Base-by-base conservation (phyloP, 1,140 invertebrate genomes). In the Diploscapter pachys region DNA sequence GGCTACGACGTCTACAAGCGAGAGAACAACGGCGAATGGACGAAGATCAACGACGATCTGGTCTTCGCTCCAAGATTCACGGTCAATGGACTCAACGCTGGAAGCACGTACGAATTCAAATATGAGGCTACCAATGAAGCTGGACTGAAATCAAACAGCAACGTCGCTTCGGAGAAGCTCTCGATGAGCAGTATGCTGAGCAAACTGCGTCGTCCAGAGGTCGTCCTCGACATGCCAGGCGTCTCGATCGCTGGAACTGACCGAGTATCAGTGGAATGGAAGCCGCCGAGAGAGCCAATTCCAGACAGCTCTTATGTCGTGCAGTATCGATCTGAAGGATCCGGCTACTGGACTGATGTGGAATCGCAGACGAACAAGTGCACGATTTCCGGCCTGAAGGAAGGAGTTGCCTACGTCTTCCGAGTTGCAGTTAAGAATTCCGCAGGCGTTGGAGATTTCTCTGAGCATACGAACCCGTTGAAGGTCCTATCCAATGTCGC, bases 1-100 rank as follows among this genome's bases (percentile, higher is more conserved):
- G 95, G 95, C 13, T 96, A 96, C 87, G 96, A 93, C 91, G 91
- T 98, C 53, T 96, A 98, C 80, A 96, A 97, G 85, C 91, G 93
- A 74, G 95, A 97, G 86, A 90, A 82, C 63, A 78, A 83, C 81
- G 78, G 73, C n/a, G 71, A 84, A 59, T 83, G 83, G 82, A 93
- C 91, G 3, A 94, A 93, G 86, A 92, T 64, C 69, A 64, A 64
- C 63, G 68, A 50, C n/a, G 91, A 78, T 86, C 89, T 55, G 90
- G 91, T 65, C 93, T 94, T 85, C 93, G 95, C 81, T 93, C 93
- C 80, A 89, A 95, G 0, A 90, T 94, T 77, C 94, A 95, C 83
- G 93, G 90, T 95, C 4, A 92, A 94, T 85, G 92, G 92, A 84
- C 87, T 98, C 65, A 86, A 90, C 0, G 90, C 92, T 70, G 93